phyloP scores from a whole-genome alignment of 2,888 invertebrate species.

The Cataglyphis cursor region DNA sequence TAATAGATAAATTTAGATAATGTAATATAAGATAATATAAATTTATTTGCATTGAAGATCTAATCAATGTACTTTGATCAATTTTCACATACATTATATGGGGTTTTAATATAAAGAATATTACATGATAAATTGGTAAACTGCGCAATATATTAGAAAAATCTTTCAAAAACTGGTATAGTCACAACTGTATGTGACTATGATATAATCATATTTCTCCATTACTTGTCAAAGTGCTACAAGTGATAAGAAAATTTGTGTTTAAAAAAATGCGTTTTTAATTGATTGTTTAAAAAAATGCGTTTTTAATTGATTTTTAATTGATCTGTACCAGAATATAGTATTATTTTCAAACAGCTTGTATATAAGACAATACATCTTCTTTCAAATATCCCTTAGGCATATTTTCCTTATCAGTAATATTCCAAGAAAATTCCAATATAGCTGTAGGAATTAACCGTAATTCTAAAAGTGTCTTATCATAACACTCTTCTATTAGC shows the following conservation, averaged over 20 bases:
- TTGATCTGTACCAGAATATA: not conserved
- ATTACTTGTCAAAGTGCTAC: not conserved
- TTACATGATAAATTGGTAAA: not conserved
- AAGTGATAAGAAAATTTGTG: not conserved
- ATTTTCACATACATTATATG: not conserved
- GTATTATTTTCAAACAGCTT: constrained; percentile 57
- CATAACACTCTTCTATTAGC: constrained; percentile 88
- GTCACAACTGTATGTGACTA: not conserved
- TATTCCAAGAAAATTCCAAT: constrained; percentile 92
- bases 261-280: not conserved
- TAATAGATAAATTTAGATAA: constrained; percentile 22
- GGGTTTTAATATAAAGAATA: constrained; percentile 19
- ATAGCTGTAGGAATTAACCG: constrained; percentile 94
- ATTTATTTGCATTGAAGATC: constrained; percentile 20
- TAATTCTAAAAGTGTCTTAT: constrained; percentile 92
- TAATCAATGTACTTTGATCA: not conserved
- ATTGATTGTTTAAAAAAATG: not conserved
- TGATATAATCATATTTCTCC: not conserved
- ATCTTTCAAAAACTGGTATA: constrained; percentile 26
- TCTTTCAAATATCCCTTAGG: constrained; percentile 91
- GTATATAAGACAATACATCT: constrained; percentile 89
- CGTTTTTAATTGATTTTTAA: not conserved
- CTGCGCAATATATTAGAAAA: not conserved
- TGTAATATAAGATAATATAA: constrained; percentile 14
- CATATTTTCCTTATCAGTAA: constrained; percentile 77